Evolutionary conservation across 2,113 vertebrate species (phyloP).

Genomic region (Limanda limanda): DNA sequence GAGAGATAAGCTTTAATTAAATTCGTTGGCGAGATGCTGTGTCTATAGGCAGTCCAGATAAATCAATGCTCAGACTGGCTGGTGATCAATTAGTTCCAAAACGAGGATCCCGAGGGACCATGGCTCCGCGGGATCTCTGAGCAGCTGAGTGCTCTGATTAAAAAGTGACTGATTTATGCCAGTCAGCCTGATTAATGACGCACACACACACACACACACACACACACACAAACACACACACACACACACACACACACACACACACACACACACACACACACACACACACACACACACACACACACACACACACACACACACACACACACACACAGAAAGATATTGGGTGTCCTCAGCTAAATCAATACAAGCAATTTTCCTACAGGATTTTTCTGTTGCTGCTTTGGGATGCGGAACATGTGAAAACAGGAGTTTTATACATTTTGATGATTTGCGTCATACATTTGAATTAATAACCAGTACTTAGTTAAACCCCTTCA

Average conservation of each 20-base stretch:
- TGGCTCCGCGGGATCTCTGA: constrained; percentile 21
- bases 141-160: constrained; percentile 50
- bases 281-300: constrained; percentile 16
- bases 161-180: constrained; percentile 55
- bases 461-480: not conserved
- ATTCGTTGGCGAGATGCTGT: constrained; percentile 29
- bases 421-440: not conserved
- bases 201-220: constrained; percentile 16
- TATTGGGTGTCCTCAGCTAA: not conserved
- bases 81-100: constrained; percentile 59
- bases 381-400: not conserved
- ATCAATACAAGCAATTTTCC: constrained; percentile 19
- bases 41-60: constrained; percentile 24
- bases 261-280: not conserved
- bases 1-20: constrained; percentile 20
- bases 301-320: constrained; percentile 17
- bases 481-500: not conserved
- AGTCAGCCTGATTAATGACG: constrained; percentile 42
- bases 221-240: not conserved
- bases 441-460: not conserved
- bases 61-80: constrained; percentile 53
- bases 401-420: not conserved
- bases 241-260: not conserved
- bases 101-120: constrained; percentile 42
- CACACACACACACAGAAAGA: not conserved